phyloP scores from a whole-genome alignment of 2,797 vertebrate species.

The Sebastes baramenuke region DNA sequence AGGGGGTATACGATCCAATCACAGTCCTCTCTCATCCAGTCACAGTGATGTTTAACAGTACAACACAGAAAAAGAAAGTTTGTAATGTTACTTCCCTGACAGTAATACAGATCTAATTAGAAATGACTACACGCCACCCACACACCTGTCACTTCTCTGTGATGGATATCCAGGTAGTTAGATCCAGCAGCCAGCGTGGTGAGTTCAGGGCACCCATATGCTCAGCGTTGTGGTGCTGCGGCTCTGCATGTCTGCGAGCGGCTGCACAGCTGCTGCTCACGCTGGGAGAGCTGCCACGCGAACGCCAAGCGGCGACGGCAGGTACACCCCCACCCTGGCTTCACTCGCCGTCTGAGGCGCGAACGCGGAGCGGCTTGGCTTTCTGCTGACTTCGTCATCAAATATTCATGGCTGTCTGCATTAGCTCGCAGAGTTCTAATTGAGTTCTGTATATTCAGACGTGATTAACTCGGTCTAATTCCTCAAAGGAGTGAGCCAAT shows the following conservation, averaged over 20 bases:
- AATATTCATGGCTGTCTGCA: constrained; percentile 84
- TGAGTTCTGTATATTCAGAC: constrained; percentile 85
- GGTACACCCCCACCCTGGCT: constrained; percentile 58
- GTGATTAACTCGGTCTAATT: constrained; percentile 83
- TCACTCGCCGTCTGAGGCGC: constrained; percentile 49
- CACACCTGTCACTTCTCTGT: constrained; percentile 61
- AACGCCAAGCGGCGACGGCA: constrained; percentile 34
- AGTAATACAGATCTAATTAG: constrained; percentile 50
- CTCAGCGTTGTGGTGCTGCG: constrained; percentile 4
- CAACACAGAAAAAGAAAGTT: constrained; percentile 9
- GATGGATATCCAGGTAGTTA: constrained; percentile 72
- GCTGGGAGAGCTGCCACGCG: constrained; percentile 31
- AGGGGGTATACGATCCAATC: constrained; percentile 32
- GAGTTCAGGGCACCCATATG: constrained; percentile 51
- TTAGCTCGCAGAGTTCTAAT: constrained; percentile 82
- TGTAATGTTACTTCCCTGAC: constrained; percentile 21
- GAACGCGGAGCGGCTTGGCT: constrained; percentile 43
- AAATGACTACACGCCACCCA: constrained; percentile 64
- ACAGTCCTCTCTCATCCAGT: constrained; percentile 12
- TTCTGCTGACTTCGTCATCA: constrained; percentile 78
- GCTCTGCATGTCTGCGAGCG: neutral
- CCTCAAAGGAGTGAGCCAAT: constrained; percentile 85
- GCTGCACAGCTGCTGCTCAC: constrained; percentile 31
- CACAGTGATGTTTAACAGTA: neutral
- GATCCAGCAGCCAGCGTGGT: constrained; percentile 38